Conservation (phyloP, 2,113 vertebrate genomes). For the Buteo buteo region DNA sequence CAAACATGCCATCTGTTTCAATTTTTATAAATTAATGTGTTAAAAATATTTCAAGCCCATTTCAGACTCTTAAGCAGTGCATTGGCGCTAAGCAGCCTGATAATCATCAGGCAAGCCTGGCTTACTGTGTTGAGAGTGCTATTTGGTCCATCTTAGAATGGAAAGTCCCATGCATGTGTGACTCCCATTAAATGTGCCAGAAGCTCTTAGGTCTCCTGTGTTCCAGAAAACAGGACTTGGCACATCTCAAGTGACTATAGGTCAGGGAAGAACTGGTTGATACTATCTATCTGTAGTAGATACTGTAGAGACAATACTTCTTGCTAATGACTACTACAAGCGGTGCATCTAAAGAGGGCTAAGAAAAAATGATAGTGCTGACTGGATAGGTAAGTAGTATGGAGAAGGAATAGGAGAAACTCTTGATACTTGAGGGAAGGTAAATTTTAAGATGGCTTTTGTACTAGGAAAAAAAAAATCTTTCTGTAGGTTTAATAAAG, state of each 20-base stretch:
- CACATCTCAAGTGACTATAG: background rate
- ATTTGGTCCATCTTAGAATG: background rate
- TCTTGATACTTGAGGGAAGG: background rate
- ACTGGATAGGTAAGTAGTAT: background rate
- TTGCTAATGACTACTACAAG: background rate
- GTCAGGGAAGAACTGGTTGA: background rate
- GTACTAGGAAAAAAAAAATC: background rate
- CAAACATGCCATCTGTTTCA: background rate
- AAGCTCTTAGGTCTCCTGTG: background rate
- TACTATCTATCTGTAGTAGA: background rate
- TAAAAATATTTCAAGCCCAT: background rate
- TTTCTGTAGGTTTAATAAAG: background rate
- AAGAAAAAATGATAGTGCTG: background rate
- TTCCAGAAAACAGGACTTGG: background rate
- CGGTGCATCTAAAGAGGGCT: background rate
- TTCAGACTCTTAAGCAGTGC: background rate
- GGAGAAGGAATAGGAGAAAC: background rate
- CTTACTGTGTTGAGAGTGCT: background rate
- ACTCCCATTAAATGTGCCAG: background rate
- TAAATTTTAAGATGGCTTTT: background rate
- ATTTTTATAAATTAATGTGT: background rate
- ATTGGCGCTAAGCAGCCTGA: background rate
- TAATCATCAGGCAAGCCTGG: background rate
- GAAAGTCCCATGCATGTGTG: background rate
- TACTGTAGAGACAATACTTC: background rate